Conservation (phyloP, 2,113 vertebrate species). For the Crotalus horridus region DNA sequence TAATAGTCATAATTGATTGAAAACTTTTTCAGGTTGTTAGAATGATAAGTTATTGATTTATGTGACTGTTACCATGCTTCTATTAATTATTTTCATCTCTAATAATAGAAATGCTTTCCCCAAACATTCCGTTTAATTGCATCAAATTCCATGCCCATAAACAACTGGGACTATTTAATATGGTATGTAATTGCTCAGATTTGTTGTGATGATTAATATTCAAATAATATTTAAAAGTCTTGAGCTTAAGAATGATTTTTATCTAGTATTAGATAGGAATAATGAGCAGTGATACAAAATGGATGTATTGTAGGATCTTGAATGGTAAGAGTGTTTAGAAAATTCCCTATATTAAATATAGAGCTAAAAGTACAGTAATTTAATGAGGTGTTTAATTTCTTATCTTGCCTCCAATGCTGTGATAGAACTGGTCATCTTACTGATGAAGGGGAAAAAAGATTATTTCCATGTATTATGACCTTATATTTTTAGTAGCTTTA, state of each 20-base stretch:
- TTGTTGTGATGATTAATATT: background rate
- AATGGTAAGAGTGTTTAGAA: background rate
- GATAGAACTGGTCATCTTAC: background rate
- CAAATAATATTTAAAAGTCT: background rate
- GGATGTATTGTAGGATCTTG: background rate
- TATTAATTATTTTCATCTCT: conserved; percentile 36
- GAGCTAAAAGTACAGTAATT: background rate
- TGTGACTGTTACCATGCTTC: background rate
- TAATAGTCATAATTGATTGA: background rate
- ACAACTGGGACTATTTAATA: conserved; percentile 24
- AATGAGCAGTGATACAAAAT: background rate
- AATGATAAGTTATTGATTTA: background rate
- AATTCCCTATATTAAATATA: background rate
- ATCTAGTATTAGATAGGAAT: background rate
- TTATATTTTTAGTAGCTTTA: background rate
- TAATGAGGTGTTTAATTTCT: background rate
- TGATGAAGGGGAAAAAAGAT: too few relatives aligned
- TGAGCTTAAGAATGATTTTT: background rate
- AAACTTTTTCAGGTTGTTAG: background rate
- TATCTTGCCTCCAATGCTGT: background rate
- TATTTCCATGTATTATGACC: background rate
- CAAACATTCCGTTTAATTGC: conserved; percentile 48
- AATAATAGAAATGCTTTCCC: conserved; percentile 47
- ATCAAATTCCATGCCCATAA: background rate
- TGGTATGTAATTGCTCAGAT: conserved; percentile 19